These are phyloP conservation scores for Periphyllus acericola DNA, from an alignment of 2,888 invertebrate genomes.

Conservation along the genomic window DNA sequence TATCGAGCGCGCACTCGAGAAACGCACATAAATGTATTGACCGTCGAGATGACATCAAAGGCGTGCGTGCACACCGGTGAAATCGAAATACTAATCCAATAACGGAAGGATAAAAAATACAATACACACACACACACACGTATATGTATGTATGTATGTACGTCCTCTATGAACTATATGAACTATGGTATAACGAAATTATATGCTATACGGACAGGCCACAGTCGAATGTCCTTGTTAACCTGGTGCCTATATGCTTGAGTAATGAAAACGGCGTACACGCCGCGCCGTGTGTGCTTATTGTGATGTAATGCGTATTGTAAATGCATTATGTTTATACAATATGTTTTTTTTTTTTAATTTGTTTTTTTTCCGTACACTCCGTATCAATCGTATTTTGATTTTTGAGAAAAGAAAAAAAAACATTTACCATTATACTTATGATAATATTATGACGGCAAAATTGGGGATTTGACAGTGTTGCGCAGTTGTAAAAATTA, in stretches of 20 bases:
- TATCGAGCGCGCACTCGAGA: not conserved
- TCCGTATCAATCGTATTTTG: too few relatives aligned
- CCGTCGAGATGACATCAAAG: slow-evolving; percentile 5
- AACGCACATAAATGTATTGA: not conserved
- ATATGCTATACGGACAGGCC: not conserved
- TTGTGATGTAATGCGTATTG: not conserved
- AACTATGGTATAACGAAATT: not conserved
- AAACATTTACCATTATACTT: too few relatives aligned
- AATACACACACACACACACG: not conserved
- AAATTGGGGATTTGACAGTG: too few relatives aligned
- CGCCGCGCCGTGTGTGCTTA: not conserved
- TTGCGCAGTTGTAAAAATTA: too few relatives aligned
- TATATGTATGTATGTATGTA: not conserved
- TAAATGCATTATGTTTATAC: too few relatives aligned
- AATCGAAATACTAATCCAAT: slow-evolving; percentile 31
- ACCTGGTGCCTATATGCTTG: not conserved
- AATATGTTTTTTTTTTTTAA: too few relatives aligned
- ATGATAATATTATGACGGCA: too few relatives aligned
- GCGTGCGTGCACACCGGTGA: not conserved
- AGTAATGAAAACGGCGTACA: not conserved
- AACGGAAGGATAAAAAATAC: slow-evolving; percentile 22
- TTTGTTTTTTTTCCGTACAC: too few relatives aligned
- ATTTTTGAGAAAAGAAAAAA: too few relatives aligned
- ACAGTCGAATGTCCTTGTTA: not conserved
- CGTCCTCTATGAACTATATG: not conserved